A percentile compares a stretch with the other conserved stretches of the same genome.
Conservation (phyloP, 2,113 vertebrate species). For the Nesogale talazaci region DNA sequence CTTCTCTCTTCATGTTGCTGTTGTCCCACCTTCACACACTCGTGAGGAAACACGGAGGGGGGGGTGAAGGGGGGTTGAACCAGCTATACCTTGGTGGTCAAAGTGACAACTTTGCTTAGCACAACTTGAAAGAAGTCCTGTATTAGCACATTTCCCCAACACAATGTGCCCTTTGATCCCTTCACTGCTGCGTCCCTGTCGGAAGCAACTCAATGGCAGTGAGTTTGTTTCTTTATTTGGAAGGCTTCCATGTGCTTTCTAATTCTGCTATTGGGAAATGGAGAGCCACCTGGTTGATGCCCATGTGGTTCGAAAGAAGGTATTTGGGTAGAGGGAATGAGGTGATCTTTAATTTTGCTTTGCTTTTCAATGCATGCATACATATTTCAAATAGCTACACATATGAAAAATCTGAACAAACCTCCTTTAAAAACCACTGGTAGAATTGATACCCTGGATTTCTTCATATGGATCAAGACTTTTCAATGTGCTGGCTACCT, state of each 20-base stretch:
- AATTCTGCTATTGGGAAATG: neutral
- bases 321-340: neutral
- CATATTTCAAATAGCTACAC: neutral
- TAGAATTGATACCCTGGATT: no score
- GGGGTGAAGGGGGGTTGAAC: no score
- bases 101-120: neutral
- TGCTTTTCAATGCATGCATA: neutral
- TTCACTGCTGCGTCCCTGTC: neutral
- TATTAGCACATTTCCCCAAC: neutral
- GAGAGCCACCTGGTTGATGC: neutral
- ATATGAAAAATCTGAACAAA: neutral
- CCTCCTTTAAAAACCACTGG: neutral
- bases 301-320: conserved; percentile 26
- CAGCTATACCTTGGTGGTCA: neutral
- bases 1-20: neutral
- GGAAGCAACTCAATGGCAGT: no score
- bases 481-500: accelerated
- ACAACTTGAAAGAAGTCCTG: neutral
- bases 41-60: neutral
- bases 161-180: neutral
- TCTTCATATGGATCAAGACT: neutral
- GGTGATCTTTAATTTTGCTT: neutral
- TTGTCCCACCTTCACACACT: neutral
- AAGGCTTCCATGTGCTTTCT: neutral
- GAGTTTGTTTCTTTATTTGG: no score